A percentile compares a stretch with the other conserved stretches of the same genome.
Conservation (phyloP, 2,113 vertebrate species). For the Dermatemys mawii region DNA sequence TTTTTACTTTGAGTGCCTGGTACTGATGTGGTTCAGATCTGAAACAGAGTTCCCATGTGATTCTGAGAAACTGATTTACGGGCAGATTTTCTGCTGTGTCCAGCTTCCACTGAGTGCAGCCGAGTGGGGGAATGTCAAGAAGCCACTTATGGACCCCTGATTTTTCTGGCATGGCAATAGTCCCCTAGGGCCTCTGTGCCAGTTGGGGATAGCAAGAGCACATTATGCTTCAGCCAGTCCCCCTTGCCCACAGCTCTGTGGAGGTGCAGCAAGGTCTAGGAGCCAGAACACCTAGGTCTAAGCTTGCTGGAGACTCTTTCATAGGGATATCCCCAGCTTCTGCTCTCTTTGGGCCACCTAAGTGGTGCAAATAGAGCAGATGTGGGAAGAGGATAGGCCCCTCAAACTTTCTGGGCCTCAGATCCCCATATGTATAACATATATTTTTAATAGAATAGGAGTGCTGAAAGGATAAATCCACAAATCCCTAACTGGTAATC, state of each 20-base stretch:
- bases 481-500: not conserved
- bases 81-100: not conserved
- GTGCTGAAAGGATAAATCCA: not conserved
- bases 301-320: not conserved
- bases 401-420: not conserved
- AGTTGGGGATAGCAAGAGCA: not conserved
- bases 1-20: not conserved
- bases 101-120: not conserved
- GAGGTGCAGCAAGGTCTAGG: not conserved
- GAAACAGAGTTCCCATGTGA: not conserved
- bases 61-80: fast-evolving
- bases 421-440: not conserved
- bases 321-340: not conserved
- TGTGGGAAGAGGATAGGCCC: not conserved
- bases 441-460: not conserved
- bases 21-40: not conserved
- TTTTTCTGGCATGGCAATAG: not conserved
- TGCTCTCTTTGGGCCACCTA: not conserved
- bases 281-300: not conserved
- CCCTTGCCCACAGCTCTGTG: not conserved
- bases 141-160: not conserved
- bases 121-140: not conserved
- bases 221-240: not conserved
- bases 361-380: not conserved
- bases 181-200: not conserved